Conservation (phyloP, 2,113 vertebrate genomes). For the Vulpes lagopus region DNA sequence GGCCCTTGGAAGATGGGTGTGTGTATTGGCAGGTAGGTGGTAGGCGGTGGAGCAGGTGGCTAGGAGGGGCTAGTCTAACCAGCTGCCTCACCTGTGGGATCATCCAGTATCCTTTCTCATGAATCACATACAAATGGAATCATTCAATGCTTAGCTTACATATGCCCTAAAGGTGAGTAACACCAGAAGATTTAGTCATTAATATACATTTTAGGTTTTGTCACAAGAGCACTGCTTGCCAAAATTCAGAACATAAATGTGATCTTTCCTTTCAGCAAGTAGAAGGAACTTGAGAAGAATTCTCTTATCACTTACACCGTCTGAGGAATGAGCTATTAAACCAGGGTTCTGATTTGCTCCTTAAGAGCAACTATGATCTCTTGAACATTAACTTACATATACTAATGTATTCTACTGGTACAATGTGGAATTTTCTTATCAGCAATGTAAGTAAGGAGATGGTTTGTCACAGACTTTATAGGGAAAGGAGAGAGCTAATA, state of each 20-base stretch:
- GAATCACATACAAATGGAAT: slow-evolving; percentile 52
- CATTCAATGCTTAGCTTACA: slow-evolving; percentile 74
- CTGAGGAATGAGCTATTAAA: slow-evolving; percentile 51
- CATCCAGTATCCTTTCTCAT: slow-evolving; percentile 60
- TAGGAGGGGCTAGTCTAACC: not conserved
- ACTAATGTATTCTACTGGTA: slow-evolving; percentile 15
- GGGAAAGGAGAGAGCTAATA: not conserved
- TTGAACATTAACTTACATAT: not conserved
- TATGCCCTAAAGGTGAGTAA: slow-evolving; percentile 63
- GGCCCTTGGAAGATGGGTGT: not conserved
- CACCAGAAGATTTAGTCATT: slow-evolving; percentile 66
- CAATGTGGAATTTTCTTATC: slow-evolving; percentile 27
- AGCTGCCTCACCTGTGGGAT: slow-evolving; percentile 41
- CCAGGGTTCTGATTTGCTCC: slow-evolving; percentile 50
- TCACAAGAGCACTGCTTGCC: slow-evolving; percentile 53
- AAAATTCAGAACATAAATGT: slow-evolving; percentile 63
- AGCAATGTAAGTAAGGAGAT: not conserved
- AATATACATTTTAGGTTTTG: slow-evolving; percentile 69
- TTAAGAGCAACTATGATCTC: slow-evolving; percentile 35
- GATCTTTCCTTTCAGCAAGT: slow-evolving; percentile 61
- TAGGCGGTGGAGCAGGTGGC: not conserved
- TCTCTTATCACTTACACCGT: slow-evolving; percentile 64
- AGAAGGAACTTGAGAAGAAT: slow-evolving; percentile 60
- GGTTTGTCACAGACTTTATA: not conserved
- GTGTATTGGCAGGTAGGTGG: not conserved